Base-by-base conservation (phyloP, 2,888 invertebrate species). In the Calameuta pallipes region DNA sequence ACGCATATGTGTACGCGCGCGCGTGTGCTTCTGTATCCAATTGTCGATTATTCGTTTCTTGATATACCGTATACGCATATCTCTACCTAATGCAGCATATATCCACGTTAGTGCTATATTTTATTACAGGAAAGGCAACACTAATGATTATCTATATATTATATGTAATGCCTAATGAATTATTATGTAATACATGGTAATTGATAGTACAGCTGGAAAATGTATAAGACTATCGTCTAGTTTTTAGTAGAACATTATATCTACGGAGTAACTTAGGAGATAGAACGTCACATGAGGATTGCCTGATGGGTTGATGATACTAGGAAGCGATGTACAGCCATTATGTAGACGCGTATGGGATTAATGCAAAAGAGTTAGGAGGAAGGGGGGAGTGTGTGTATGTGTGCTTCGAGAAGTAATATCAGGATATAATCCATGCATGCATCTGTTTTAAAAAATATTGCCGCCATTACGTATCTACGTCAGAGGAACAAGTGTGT, bases 151-250 rank as follows among this genome's bases (percentile, higher is more conserved):
- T 83, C 81, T 76, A 80, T 80, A 79, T 83, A 83, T 82, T 83
- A 82, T 82, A 41, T 80, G 80, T 83, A 85, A 82, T 84, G 76
- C 83, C 81, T 85, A 80, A 84, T 69, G 81, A 79, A 82, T 83
- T 82, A 80, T 84, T 82, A 83, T 82, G 78, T 85, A 84, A 86
- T 83, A 85, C 84, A 83, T 82, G 80, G 81, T 85, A 82, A 82
- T 84, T 83, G 81, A 83, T 85, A 85, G 85, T 82, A 80, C 77
- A 83, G 82, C 81, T 78, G 79, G 74, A 77, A 79, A 81, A 76
- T 83, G 82, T 83, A 81, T 80, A 81, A 83, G 81, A 83, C 82
- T 82, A 82, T 80, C 82, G 81, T 85, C 77, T 81, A 83, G 82
- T 83, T 78, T 78, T 78, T 80, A 74, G 74, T 34, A 30, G 34